phyloP scores from a whole-genome alignment of 2,797 vertebrate species.

The Gadopsis marmoratus region DNA sequence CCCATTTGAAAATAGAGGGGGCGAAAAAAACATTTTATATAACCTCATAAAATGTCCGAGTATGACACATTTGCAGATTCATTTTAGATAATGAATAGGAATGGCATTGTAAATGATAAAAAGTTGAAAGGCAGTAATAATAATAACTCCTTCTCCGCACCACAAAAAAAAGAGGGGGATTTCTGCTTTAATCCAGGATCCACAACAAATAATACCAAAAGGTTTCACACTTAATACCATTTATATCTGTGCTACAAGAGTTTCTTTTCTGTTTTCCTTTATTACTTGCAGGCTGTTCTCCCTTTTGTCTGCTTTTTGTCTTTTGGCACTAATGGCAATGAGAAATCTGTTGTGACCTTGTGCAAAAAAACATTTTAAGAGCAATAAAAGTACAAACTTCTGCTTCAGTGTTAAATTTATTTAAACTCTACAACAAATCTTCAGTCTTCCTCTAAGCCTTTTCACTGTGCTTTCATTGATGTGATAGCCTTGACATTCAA shows the following conservation, averaged over 20 bases:
- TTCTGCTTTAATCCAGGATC: constrained; percentile 55
- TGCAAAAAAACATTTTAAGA: background rate
- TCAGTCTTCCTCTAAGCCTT: background rate
- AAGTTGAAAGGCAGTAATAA: constrained; percentile 50
- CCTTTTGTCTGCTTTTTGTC: constrained; percentile 28
- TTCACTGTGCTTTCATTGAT: background rate
- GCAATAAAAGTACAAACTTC: background rate
- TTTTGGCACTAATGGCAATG: constrained; percentile 21
- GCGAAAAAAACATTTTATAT: constrained; percentile 18
- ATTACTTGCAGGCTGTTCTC: constrained; percentile 40
- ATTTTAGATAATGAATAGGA: constrained; percentile 45
- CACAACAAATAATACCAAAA: constrained; percentile 56
- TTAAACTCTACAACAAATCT: background rate
- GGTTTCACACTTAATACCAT: constrained; percentile 52
- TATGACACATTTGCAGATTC: constrained; percentile 36
- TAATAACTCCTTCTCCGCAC: constrained; percentile 13
- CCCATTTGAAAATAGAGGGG: constrained; percentile 39
- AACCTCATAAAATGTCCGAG: constrained; percentile 23
- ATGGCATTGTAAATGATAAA: constrained; percentile 42
- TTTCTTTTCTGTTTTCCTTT: constrained; percentile 37
- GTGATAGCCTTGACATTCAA: background rate
- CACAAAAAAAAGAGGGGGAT: constrained; percentile 37
- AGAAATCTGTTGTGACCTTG: constrained; percentile 18
- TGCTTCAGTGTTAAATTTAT: constrained; percentile 1
- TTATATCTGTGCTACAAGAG: constrained; percentile 40